Percentiles rank a stretch among this genome's conserved stretches.
Evolutionary conservation across 2,888 invertebrate species (phyloP).

Genomic region (Cotesia congregata): DNA sequence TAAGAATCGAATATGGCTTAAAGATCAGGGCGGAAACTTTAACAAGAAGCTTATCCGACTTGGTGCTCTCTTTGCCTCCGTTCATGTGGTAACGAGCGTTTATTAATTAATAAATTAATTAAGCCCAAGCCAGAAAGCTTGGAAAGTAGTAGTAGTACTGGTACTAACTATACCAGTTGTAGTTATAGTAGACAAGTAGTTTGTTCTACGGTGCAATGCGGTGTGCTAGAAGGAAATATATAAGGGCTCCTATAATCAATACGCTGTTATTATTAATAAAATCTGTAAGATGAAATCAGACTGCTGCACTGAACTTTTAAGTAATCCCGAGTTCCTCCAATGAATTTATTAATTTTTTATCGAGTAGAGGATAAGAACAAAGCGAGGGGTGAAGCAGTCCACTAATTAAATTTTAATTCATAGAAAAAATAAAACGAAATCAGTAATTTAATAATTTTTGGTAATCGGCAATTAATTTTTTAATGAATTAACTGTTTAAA

Average conservation of each 20-base stretch:
- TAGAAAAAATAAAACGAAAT: too few relatives aligned
- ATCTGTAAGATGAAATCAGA: constrained; percentile 1
- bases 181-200: constrained; percentile 15
- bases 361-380: too few relatives aligned
- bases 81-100: constrained; percentile 46
- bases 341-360: too few relatives aligned
- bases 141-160: constrained; percentile 23
- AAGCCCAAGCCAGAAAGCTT: constrained; percentile 42
- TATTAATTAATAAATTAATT: constrained; percentile 59
- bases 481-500: too few relatives aligned
- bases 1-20: neutral
- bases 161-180: neutral
- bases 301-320: neutral
- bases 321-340: neutral
- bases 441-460: too few relatives aligned
- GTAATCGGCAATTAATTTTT: too few relatives aligned
- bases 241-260: neutral
- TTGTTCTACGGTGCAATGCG: constrained; percentile 14
- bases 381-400: too few relatives aligned
- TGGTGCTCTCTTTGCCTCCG: constrained; percentile 37
- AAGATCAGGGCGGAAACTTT: constrained; percentile 26
- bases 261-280: neutral
- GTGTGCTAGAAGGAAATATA: constrained; percentile 14
- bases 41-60: constrained; percentile 38
- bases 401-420: neutral